A percentile compares a stretch with the other conserved stretches of the same genome.
Evolutionary conservation across 64 coral and sea anemone species (phyloP).

Genomic region (Acropora tenuis): DNA sequence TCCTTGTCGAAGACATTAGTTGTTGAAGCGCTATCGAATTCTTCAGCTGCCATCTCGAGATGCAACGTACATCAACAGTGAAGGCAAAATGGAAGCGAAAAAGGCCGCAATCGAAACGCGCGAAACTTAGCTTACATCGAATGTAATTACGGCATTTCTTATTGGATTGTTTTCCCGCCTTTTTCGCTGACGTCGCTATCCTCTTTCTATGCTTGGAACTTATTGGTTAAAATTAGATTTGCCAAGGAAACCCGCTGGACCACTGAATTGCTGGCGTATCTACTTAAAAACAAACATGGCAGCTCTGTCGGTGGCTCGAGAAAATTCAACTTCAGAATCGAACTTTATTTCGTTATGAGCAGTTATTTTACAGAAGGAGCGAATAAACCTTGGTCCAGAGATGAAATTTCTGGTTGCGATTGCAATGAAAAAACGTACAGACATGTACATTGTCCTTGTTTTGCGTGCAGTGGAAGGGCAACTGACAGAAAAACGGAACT

Average conservation of each 20-base stretch:
- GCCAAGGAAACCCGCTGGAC: conserved; percentile 10
- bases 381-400: not conserved
- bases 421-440: conserved; percentile 5
- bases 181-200: not conserved
- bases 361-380: not conserved
- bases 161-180: conserved; percentile 47
- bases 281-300: conserved; percentile 6
- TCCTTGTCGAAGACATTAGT: not conserved
- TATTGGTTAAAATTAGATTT: conserved; percentile 50
- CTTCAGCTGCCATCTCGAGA: conserved; percentile 12
- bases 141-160: conserved; percentile 41
- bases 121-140: conserved; percentile 23
- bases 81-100: not conserved
- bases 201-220: conserved; percentile 19
- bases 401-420: not conserved
- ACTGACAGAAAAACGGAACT: no score
- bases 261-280: conserved; percentile 31
- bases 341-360: conserved; percentile 19
- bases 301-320: no score
- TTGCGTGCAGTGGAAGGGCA: no score
- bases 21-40: not conserved
- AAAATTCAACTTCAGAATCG: not conserved
- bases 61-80: not conserved
- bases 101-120: not conserved
- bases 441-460: not conserved